A percentile compares a stretch with the other conserved stretches of the same genome.
Conservation (phyloP, 2,888 invertebrate species). For the Harpagoxenus sublaevis region DNA sequence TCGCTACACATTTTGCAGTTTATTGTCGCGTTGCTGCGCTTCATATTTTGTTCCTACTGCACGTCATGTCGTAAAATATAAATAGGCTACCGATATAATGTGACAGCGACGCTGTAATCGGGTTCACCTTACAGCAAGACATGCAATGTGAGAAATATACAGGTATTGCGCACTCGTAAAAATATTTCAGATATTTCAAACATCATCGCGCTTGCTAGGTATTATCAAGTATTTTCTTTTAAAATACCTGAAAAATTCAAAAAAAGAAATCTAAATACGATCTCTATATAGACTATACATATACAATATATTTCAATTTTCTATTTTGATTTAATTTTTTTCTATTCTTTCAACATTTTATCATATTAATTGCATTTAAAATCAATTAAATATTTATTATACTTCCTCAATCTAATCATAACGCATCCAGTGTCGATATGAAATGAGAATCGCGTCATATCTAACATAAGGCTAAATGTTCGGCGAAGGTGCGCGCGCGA, state of each 20-base stretch:
- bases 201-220: background rate
- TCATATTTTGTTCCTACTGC: conserved; percentile 36
- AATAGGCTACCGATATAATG: conserved; percentile 40
- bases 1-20: conserved; percentile 4
- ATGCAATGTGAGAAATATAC: background rate
- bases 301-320: background rate
- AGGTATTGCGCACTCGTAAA: background rate
- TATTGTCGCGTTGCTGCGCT: conserved; percentile 11
- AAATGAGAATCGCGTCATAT: background rate
- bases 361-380: background rate
- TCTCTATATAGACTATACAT: background rate
- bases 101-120: conserved; percentile 27
- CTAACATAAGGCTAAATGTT: no score
- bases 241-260: background rate
- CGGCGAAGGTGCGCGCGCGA: background rate
- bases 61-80: conserved; percentile 32
- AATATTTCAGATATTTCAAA: background rate
- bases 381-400: conserved; percentile 5
- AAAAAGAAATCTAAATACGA: background rate
- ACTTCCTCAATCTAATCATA: background rate
- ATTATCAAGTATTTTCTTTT: background rate
- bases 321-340: background rate
- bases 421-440: background rate
- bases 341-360: background rate
- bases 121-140: background rate